Evolutionary conservation across 2,797 vertebrate genomes (phyloP).

Genomic region (Phataginus tricuspis): DNA sequence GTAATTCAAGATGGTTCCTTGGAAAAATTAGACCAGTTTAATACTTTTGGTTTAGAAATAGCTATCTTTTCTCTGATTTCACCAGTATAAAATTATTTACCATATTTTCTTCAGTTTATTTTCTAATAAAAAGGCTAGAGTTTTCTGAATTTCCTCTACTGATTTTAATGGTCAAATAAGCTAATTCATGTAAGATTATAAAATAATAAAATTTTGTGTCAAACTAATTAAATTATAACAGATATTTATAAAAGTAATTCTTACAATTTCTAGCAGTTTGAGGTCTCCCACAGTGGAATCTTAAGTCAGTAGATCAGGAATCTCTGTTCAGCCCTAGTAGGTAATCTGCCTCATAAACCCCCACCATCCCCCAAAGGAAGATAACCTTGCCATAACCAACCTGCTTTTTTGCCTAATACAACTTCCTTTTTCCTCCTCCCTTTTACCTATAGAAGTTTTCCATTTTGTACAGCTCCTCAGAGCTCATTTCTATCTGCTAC

Average conservation of each 20-base stretch:
- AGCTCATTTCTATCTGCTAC: background rate
- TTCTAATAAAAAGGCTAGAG: background rate
- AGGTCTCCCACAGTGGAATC: background rate
- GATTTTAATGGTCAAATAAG: background rate
- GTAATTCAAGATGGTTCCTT: background rate
- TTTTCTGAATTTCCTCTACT: background rate
- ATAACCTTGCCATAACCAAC: too few relatives aligned
- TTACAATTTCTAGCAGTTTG: background rate
- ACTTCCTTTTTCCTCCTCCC: background rate
- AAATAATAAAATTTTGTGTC: constrained; percentile 32
- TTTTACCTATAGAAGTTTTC: background rate
- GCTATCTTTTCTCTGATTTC: background rate
- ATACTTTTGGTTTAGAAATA: background rate
- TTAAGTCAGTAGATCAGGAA: background rate
- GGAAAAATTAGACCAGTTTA: background rate
- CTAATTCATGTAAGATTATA: background rate
- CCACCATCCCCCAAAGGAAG: too few relatives aligned
- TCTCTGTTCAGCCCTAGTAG: background rate
- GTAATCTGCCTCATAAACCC: background rate
- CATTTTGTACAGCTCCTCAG: background rate
- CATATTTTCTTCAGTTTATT: background rate
- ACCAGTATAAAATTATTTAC: background rate
- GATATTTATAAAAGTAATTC: background rate
- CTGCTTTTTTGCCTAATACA: background rate
- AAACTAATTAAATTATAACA: constrained; percentile 15